Evolutionary conservation across 2,797 vertebrate genomes (phyloP).

Genomic region (Falco naumanni): DNA sequence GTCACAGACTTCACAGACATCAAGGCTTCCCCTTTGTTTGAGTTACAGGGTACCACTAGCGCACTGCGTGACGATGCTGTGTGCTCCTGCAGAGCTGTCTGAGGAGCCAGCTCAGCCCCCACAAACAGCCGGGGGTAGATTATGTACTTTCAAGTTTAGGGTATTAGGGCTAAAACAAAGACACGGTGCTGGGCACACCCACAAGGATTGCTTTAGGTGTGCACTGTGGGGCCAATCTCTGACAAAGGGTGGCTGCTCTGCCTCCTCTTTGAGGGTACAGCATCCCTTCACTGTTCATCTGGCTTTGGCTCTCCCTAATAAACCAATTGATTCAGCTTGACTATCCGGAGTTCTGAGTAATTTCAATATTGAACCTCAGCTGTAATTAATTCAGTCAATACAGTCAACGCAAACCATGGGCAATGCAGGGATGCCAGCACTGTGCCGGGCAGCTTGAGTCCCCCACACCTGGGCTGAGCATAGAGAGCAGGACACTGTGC

Average conservation of each 20-base stretch:
- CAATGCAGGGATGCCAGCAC: accelerated
- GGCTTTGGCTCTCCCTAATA: constrained; percentile 5
- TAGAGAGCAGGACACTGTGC: too few relatives aligned
- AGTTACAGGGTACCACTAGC: neutral
- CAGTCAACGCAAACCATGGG: neutral
- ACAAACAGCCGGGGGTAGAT: neutral
- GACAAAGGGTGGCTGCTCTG: neutral
- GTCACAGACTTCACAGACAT: neutral
- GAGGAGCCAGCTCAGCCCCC: neutral
- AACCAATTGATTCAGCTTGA: constrained; percentile 47
- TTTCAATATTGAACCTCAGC: constrained; percentile 39
- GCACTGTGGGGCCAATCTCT: accelerated
- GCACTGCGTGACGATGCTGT: accelerated
- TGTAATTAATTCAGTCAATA: constrained; percentile 30
- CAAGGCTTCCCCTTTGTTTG: neutral
- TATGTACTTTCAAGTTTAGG: neutral
- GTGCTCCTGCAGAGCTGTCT: neutral
- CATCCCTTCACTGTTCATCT: accelerated
- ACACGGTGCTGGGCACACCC: accelerated
- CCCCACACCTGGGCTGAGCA: accelerated
- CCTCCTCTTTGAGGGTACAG: neutral
- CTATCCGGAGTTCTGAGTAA: constrained; percentile 25
- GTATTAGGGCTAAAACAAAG: neutral
- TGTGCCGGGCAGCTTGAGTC: accelerated
- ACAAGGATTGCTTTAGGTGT: neutral